Evolutionary conservation across 2,888 invertebrate species (phyloP), one percentile per base, ranked within the genome.

Genomic region (Leistus spinibarbis): DNA sequence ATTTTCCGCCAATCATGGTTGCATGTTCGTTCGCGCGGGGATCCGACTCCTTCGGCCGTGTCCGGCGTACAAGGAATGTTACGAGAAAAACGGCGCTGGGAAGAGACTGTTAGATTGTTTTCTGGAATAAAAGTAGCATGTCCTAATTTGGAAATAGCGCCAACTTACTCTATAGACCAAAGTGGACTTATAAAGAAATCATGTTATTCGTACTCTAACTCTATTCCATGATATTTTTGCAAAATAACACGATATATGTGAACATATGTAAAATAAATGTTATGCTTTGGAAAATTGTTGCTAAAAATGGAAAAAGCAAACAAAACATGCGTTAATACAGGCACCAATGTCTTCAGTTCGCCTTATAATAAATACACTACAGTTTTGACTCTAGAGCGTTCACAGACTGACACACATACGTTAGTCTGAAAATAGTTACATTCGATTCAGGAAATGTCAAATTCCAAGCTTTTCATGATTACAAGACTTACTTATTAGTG

Each of bases 71-170:
- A 9, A 40, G 40, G 40, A 40, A 40, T 40, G 40, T 40, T 40
- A 13, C 1, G 40, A 40, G 54, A 40, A 17, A 22, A 53, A 66
- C 24, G 19, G 7, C 40, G 16, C 19, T 17, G 20, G 40, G 40
- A 66, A 10, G 24, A 64, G 27, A 7, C 19, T 63, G 7, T 67
- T 73, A 73, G 74, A 74, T 74, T 74, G 74, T 74, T 74, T 74
- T 74, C 68, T 68, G 68, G 68, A 74, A 74, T 74, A 74, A 74
- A 67, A 57, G 40, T 40, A 22, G 54, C 22, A 74, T 57, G 40
- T 57, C 74, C 74, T 67, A 74, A 74, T 74, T 74, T 74, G 74
- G 74, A 17, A 22, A 68, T 62, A 62, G 62, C 67, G 74, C 24
- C 72, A 24, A 72, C 22, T 63, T 16, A n/a, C 5, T 5, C 63